These are phyloP conservation scores for Lasioglossum morio DNA, from an alignment of 2,888 invertebrate species.

Conservation along the genomic window DNA sequence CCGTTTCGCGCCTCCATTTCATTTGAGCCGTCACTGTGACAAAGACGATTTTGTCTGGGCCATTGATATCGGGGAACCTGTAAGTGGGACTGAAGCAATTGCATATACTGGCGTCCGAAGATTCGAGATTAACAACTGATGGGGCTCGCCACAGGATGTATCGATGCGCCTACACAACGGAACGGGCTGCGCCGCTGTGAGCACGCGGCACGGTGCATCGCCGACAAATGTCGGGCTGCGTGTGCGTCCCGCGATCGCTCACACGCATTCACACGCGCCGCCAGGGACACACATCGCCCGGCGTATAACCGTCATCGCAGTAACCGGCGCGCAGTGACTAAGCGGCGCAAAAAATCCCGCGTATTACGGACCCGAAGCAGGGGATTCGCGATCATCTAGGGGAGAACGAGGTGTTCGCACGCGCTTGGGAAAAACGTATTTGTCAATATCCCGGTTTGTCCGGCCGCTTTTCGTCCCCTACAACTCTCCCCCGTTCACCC, in stretches of 20 bases:
- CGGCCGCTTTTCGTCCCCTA: background rate
- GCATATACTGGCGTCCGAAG: background rate
- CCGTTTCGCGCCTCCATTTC: no score
- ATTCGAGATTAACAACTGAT: constrained; percentile 34
- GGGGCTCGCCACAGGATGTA: constrained; percentile 56
- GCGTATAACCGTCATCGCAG: constrained; percentile 56
- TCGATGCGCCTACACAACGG: constrained; percentile 39
- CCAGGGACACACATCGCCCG: constrained; percentile 10
- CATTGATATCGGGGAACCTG: background rate
- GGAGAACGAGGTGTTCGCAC: constrained; percentile 49
- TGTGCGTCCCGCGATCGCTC: constrained; percentile 11
- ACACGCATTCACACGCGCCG: constrained; percentile 7
- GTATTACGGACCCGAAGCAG: constrained; percentile 54
- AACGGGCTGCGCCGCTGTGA: background rate
- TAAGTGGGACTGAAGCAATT: background rate
- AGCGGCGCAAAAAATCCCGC: constrained; percentile 72
- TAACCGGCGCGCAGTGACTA: constrained; percentile 70
- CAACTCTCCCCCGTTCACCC: background rate
- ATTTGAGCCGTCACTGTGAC: background rate
- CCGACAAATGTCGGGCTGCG: constrained; percentile 32
- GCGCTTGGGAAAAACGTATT: constrained; percentile 36
- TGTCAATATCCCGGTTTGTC: constrained; percentile 17
- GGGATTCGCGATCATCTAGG: constrained; percentile 55
- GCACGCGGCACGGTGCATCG: constrained; percentile 39
- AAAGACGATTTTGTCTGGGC: background rate